Evolutionary conservation across 2,113 vertebrate genomes (phyloP).

Genomic region (Antechinus flavipes): DNA sequence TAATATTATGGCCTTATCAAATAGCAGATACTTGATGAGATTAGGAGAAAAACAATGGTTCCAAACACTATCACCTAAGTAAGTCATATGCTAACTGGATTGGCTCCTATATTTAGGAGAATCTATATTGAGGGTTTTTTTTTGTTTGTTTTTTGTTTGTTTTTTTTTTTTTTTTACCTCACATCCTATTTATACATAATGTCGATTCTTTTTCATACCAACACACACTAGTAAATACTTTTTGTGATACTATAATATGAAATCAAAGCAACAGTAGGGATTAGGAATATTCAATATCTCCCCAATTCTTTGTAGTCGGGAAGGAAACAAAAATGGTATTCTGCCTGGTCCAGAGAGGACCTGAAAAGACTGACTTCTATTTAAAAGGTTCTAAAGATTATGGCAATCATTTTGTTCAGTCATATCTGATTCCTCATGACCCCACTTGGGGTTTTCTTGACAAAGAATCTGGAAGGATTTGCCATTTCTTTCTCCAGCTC

Average conservation of each 20-base stretch:
- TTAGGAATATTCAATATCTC: neutral
- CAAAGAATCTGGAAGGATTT: too few species aligned
- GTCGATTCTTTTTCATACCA: neutral
- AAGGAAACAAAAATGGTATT: neutral
- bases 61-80: neutral
- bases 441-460: too few species aligned
- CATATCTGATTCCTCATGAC: neutral
- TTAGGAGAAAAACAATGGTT: conserved; percentile 11
- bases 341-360: neutral
- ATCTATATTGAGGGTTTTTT: neutral
- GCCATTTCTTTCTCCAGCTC: too few species aligned
- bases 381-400: neutral
- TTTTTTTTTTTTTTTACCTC: neutral
- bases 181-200: neutral
- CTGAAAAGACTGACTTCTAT: neutral
- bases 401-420: neutral
- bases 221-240: neutral
- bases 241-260: neutral
- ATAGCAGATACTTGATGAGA: neutral
- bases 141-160: too few species aligned
- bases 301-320: neutral
- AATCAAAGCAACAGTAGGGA: neutral
- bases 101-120: neutral
- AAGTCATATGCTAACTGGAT: neutral
- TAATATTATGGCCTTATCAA: neutral